Conservation (phyloP, 92 coral and sea anemone species). For the Micromussa lordhowensis region DNA sequence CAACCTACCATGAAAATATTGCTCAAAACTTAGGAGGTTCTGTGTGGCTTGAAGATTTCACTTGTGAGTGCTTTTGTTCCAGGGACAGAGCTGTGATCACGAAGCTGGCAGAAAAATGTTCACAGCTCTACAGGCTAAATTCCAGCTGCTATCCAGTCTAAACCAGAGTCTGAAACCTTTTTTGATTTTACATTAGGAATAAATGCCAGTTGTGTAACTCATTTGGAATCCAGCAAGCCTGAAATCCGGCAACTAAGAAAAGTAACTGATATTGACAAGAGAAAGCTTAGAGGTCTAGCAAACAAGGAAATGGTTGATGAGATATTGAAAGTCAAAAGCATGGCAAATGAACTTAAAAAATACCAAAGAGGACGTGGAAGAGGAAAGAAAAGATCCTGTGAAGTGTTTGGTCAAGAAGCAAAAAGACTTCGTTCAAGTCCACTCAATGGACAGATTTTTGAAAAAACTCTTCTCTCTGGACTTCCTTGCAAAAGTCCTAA, state of each 20-base stretch:
- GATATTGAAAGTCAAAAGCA: slow-evolving; percentile 62
- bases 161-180: neutral
- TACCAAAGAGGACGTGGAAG: slow-evolving; percentile 51
- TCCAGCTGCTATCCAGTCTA: neutral
- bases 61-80: no score
- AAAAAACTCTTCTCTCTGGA: slow-evolving; percentile 41
- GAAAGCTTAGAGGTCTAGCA: slow-evolving; percentile 53
- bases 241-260: slow-evolving; percentile 55
- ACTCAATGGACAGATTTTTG: slow-evolving; percentile 60
- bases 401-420: slow-evolving; percentile 21
- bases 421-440: slow-evolving; percentile 29
- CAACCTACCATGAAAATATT: no score
- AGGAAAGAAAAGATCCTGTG: slow-evolving; percentile 45
- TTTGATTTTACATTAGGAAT: slow-evolving; percentile 55
- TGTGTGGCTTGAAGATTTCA: no score
- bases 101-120: no score
- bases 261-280: slow-evolving; percentile 69
- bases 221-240: slow-evolving; percentile 67
- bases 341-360: slow-evolving; percentile 67
- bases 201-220: slow-evolving; percentile 66
- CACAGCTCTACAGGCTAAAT: no score
- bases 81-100: no score
- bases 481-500: slow-evolving; percentile 30
- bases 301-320: slow-evolving; percentile 76
- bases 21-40: no score